Percentiles rank a stretch among this genome's conserved stretches.
phyloP scores from a whole-genome alignment of 2,797 vertebrate genomes.

The Acomys russatus region DNA sequence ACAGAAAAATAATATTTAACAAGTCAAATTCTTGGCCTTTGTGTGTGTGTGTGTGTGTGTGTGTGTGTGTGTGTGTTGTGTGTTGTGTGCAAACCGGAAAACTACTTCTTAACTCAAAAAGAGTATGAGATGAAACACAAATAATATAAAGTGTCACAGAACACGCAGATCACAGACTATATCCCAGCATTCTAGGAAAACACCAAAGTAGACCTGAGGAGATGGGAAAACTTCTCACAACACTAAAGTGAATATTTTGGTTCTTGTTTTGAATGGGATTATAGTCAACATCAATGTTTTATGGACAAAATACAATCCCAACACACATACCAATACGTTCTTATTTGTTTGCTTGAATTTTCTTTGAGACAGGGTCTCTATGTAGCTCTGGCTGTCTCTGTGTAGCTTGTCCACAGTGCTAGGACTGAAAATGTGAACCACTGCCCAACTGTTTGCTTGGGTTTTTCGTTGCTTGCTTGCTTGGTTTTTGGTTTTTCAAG shows the following conservation, averaged over 20 bases:
- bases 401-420: no score
- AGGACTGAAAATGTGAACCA: no score
- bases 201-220: neutral
- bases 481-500: no score
- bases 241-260: neutral
- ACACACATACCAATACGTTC: neutral
- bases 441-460: no score
- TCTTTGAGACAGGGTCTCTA: no score
- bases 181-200: neutral
- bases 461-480: no score
- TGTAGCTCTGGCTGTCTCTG: no score
- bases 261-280: slow-evolving; percentile 1
- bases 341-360: neutral
- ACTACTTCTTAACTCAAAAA: neutral
- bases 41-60: neutral
- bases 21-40: slow-evolving; percentile 11
- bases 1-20: slow-evolving; percentile 34
- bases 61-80: no score
- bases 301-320: slow-evolving; percentile 25
- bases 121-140: neutral
- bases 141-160: neutral
- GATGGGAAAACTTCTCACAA: neutral
- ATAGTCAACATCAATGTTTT: neutral
- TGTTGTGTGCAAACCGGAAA: neutral
- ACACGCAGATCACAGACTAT: neutral